Percentiles rank a stretch among this genome's conserved stretches.
Conservation (phyloP, 2,797 vertebrate species). For the Chromobotia macracanthus region DNA sequence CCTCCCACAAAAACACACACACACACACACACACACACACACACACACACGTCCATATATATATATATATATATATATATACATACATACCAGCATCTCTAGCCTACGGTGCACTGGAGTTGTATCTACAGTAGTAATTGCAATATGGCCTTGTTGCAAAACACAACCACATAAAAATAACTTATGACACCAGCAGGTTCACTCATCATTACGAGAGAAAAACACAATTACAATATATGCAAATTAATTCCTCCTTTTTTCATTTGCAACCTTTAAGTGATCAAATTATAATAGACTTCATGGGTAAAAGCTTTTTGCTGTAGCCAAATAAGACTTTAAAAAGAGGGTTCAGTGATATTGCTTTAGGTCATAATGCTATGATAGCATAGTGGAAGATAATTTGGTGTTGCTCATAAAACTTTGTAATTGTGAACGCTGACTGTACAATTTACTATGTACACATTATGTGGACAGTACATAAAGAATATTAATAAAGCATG, state of each 20-base stretch:
- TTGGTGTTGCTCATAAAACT: neutral
- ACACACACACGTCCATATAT: too few species aligned
- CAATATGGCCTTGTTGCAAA: neutral
- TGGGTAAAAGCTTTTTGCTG: neutral
- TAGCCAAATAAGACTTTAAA: neutral
- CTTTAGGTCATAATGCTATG: neutral
- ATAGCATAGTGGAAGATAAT: neutral
- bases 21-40: too few species aligned
- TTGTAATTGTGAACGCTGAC: neutral
- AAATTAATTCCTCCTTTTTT: constrained; percentile 31
- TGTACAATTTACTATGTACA: neutral
- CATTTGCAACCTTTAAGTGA: constrained; percentile 22
- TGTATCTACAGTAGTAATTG: neutral
- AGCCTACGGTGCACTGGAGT: neutral
- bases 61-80: too few species aligned
- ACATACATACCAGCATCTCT: too few species aligned
- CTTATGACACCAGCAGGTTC: neutral
- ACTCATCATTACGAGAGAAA: neutral
- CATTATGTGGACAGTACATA: neutral
- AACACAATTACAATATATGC: neutral
- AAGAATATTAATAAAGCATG: neutral
- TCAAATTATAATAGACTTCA: constrained; percentile 34
- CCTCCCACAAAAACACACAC: too few species aligned
- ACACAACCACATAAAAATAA: neutral
- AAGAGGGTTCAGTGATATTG: neutral